These are phyloP conservation scores for Cephus rjabovi DNA, from an alignment of 2,888 invertebrate genomes.

Conservation along the genomic window DNA sequence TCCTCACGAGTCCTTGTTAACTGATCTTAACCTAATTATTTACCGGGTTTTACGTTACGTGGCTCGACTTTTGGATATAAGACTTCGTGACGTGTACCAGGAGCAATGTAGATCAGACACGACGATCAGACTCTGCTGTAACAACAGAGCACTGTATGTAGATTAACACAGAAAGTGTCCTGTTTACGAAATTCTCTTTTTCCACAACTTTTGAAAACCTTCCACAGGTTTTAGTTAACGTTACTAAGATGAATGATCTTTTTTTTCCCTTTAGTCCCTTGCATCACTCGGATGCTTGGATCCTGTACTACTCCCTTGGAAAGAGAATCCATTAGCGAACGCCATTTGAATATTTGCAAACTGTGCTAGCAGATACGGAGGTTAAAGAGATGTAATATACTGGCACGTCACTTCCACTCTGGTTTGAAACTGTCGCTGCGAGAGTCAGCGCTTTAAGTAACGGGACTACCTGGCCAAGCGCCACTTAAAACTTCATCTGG, in stretches of 20 bases:
- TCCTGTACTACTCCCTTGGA: not conserved
- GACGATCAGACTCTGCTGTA: not conserved
- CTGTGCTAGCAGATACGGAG: constrained; percentile 50
- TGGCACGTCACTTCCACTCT: constrained; percentile 57
- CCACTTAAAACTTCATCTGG: constrained; percentile 53
- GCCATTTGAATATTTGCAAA: constrained; percentile 66
- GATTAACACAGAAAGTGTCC: not conserved
- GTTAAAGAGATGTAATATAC: constrained; percentile 64
- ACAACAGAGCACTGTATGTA: not conserved
- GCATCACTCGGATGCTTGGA: constrained; percentile 54
- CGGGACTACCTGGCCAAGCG: constrained; percentile 46
- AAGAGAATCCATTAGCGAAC: constrained; percentile 57
- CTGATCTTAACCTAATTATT: not conserved
- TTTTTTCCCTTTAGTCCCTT: constrained; percentile 45
- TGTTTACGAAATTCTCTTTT: not conserved
- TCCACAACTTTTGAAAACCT: not conserved
- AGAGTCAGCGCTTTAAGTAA: constrained; percentile 38
- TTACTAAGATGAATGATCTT: constrained; percentile 44
- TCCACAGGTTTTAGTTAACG: not conserved
- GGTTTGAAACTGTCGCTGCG: constrained; percentile 55
- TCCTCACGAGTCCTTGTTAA: not conserved
- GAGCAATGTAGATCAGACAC: not conserved
- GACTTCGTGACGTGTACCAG: not conserved
- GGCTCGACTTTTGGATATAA: not conserved
- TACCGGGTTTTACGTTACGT: not conserved